These are phyloP conservation scores for Argopecten irradians DNA, from an alignment of 1,140 invertebrate species.

Conservation along the genomic window DNA sequence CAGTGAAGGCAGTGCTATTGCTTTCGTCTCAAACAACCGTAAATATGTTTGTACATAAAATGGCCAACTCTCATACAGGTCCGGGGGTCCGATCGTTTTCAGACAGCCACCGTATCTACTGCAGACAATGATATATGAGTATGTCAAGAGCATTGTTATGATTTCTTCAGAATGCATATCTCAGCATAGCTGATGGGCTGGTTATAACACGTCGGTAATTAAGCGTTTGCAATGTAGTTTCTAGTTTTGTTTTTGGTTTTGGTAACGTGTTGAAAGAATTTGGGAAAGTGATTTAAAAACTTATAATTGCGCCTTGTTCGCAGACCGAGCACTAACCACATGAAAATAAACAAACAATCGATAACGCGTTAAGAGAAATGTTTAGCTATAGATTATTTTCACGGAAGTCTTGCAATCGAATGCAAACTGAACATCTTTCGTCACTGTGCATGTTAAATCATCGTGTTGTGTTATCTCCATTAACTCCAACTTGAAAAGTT, in stretches of 20 bases:
- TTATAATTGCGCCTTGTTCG: not conserved
- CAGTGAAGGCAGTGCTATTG: no score
- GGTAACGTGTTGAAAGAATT: not conserved
- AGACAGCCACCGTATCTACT: not conserved
- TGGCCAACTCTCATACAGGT: not conserved
- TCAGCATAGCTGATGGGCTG: not conserved
- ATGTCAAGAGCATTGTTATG: not conserved
- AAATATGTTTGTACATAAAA: not conserved
- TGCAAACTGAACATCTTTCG: no score
- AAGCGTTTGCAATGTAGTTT: not conserved
- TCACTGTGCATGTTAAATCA: no score
- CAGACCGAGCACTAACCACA: not conserved
- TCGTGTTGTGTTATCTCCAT: no score
- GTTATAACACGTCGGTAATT: not conserved
- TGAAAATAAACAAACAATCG: no score
- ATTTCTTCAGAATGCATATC: not conserved
- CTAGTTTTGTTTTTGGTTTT: not conserved
- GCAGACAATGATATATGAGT: not conserved
- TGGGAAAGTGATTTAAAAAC: not conserved
- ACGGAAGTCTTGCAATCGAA: no score
- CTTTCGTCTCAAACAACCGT: not conserved
- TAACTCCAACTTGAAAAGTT: no score
- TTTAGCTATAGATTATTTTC: no score
- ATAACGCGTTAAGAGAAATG: no score
- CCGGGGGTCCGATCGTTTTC: not conserved